Evolutionary conservation across 2,888 invertebrate species (phyloP).

Genomic region (Rhamphomyia laevipes): DNA sequence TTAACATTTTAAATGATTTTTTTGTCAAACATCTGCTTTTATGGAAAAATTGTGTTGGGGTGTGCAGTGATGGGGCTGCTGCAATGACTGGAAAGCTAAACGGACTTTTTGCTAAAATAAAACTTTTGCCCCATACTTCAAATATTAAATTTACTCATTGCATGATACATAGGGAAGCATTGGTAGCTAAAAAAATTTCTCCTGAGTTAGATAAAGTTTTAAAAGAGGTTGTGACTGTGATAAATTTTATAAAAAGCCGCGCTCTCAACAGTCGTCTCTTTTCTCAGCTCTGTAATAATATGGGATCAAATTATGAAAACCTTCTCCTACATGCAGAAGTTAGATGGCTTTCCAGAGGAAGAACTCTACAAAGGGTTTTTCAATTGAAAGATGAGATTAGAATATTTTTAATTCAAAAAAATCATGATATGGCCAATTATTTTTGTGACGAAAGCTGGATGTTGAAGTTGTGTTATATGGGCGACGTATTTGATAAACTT

Average conservation of each 20-base stretch:
- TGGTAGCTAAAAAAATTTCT: not conserved
- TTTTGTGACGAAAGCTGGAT: not conserved
- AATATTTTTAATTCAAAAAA: not conserved
- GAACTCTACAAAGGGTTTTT: not conserved
- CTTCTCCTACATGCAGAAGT: not conserved
- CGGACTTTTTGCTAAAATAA: not conserved
- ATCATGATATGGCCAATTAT: not conserved
- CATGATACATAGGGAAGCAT: constrained; percentile 4
- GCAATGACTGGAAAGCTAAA: not conserved
- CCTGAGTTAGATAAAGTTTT: not conserved
- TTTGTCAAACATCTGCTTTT: not conserved
- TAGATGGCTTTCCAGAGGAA: not conserved
- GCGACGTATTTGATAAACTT: not conserved
- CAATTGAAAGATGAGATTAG: not conserved
- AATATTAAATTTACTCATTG: constrained; percentile 4
- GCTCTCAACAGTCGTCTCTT: not conserved
- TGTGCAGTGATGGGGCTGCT: not conserved
- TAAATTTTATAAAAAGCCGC: not conserved
- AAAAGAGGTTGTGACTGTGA: not conserved
- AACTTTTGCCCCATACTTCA: not conserved
- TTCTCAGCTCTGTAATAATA: not conserved
- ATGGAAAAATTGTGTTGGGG: not conserved
- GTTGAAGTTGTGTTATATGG: not conserved
- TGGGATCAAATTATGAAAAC: not conserved
- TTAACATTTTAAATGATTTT: not conserved